Conservation (phyloP, 2,797 vertebrate species). For the Phrynocephalus forsythii region DNA sequence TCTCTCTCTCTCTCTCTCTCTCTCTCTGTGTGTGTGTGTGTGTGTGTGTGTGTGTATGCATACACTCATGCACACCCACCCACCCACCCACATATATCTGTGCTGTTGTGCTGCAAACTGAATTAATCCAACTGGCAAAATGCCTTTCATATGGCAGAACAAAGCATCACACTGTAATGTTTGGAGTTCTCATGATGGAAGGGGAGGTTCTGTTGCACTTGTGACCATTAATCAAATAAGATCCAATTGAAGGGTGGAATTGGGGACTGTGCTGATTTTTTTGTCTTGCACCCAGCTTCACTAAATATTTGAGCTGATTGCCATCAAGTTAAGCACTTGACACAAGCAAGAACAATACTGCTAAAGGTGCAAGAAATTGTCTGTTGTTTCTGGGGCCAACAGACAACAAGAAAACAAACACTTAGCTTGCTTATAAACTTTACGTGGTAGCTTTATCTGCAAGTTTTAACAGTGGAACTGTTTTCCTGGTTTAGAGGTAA, state of each 20-base stretch:
- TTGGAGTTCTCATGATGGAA: conserved; percentile 53
- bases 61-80: too few relatives aligned
- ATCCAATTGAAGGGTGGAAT: conserved; percentile 42
- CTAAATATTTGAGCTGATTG: conserved; percentile 33
- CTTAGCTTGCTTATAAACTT: not conserved
- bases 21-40: not conserved
- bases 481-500: not conserved
- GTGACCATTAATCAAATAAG: conserved; percentile 51
- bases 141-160: conserved; percentile 18
- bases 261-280: conserved; percentile 26
- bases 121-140: conserved; percentile 27
- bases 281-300: conserved; percentile 24
- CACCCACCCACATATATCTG: too few relatives aligned
- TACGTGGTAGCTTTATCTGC: not conserved
- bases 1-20: too few relatives aligned
- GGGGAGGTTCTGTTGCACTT: not conserved
- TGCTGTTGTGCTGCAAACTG: conserved; percentile 36
- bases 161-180: conserved; percentile 36
- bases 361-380: not conserved
- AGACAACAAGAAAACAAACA: not conserved
- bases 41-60: too few relatives aligned
- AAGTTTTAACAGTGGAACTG: not conserved
- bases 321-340: not conserved
- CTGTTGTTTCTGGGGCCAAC: not conserved
- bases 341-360: conserved; percentile 27